Conservation (phyloP, 2,888 invertebrate genomes). For the Hetaerina titia region DNA sequence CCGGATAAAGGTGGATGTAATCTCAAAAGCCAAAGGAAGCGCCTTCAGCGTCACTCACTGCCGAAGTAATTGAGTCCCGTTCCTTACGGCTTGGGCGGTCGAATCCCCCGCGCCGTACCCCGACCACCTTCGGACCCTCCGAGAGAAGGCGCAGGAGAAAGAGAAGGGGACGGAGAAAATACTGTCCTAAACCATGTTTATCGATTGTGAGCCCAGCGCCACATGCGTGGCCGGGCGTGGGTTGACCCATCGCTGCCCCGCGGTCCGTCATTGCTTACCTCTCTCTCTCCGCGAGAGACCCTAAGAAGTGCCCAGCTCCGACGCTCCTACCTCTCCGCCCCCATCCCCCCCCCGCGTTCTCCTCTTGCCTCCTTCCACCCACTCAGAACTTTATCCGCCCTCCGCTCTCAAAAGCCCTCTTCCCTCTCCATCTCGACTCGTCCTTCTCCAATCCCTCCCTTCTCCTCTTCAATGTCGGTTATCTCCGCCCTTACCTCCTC, state of each 20-base stretch:
- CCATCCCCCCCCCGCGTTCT: neutral
- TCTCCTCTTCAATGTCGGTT: neutral
- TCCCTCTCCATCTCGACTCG: neutral
- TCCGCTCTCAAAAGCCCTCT: neutral
- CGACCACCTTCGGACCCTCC: no score
- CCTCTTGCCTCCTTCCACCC: neutral
- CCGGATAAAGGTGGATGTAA: no score
- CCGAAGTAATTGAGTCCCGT: no score
- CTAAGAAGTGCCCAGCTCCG: neutral
- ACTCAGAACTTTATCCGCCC: constrained; percentile 5
- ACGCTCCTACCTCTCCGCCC: neutral
- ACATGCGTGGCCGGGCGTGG: no score
- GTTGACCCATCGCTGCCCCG: no score
- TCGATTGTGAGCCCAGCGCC: no score
- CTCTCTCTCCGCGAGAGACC: neutral
- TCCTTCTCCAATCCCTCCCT: neutral
- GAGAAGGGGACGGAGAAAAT: no score
- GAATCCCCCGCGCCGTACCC: no score
- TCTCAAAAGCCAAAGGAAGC: no score
- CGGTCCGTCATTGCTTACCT: neutral
- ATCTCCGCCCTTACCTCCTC: neutral
- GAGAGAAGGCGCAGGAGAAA: no score
- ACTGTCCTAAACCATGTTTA: no score
- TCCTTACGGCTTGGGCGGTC: neutral
- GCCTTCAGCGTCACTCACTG: no score